These are phyloP conservation scores for Embidobia sp. DNA, from an alignment of 2,888 invertebrate species.

Conservation along the genomic window DNA sequence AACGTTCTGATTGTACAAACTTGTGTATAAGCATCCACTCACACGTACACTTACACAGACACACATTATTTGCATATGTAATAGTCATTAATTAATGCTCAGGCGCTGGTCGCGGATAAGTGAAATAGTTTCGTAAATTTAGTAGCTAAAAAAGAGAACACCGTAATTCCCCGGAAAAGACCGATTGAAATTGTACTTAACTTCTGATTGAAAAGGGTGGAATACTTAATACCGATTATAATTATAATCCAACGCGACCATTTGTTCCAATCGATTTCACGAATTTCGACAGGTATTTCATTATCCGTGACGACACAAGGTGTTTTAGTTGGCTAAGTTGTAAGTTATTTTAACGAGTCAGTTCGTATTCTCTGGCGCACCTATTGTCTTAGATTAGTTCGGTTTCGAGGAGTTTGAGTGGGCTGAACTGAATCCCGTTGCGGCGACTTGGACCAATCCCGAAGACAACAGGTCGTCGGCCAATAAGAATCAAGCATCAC, in stretches of 20 bases:
- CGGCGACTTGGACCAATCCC: too few relatives aligned
- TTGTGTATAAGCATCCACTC: constrained; percentile 31
- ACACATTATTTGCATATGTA: constrained; percentile 46
- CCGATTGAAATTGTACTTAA: constrained; percentile 24
- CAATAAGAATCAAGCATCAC: constrained; percentile 56
- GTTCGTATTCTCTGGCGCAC: background rate
- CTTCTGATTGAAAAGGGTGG: too few relatives aligned
- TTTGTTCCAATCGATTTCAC: background rate
- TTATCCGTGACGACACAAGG: constrained; percentile 28
- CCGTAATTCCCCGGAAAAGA: background rate
- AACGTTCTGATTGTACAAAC: constrained; percentile 52
- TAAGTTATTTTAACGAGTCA: background rate
- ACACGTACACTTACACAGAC: background rate
- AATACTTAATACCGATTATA: too few relatives aligned
- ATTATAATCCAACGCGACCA: too few relatives aligned
- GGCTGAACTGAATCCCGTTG: too few relatives aligned
- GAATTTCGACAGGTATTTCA: too few relatives aligned
- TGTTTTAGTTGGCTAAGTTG: constrained; percentile 49
- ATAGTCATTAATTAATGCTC: constrained; percentile 60
- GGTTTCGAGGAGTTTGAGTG: too few relatives aligned
- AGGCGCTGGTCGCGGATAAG: constrained; percentile 48
- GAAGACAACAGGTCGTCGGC: constrained; percentile 49
- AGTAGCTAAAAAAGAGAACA: background rate
- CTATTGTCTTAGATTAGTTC: too few relatives aligned
- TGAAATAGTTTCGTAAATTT: constrained; percentile 33